A percentile compares a stretch with the other conserved stretches of the same genome.
These are phyloP conservation scores for Ellobius talpinus DNA, from an alignment of 2,113 vertebrate genomes.

Conservation along the genomic window DNA sequence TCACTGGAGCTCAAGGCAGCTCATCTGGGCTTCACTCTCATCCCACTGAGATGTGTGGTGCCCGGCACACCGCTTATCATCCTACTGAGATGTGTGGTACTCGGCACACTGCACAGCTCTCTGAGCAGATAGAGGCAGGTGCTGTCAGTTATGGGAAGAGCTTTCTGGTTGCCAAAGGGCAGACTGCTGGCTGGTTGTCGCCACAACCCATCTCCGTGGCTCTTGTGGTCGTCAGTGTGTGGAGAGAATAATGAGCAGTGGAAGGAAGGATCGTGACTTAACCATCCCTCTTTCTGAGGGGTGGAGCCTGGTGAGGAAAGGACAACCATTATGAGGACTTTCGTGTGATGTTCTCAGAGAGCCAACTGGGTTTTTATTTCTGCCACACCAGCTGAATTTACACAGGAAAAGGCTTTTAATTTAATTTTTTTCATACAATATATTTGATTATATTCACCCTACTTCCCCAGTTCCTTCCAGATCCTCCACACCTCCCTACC, in stretches of 20 bases:
- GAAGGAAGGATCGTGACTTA: neutral
- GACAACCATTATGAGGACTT: neutral
- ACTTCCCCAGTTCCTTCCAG: neutral
- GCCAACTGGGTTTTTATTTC: neutral
- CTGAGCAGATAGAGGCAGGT: rapidly evolving
- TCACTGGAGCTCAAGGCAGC: rapidly evolving
- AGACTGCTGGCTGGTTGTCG: neutral
- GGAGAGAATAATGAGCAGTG: rapidly evolving
- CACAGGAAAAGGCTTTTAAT: neutral
- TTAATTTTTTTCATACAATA: neutral
- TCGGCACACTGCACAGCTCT: rapidly evolving
- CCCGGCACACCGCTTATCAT: neutral
- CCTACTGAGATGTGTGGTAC: rapidly evolving
- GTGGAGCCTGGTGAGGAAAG: neutral
- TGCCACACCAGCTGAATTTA: neutral
- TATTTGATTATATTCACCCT: neutral
- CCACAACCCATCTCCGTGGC: neutral
- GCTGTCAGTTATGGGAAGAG: neutral
- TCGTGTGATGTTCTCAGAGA: neutral
- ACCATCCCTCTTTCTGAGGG: neutral
- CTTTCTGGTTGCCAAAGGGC: neutral
- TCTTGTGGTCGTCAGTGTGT: neutral
- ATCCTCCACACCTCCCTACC: neutral
- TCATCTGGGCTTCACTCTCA: rapidly evolving
- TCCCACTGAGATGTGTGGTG: rapidly evolving